phyloP scores from a whole-genome alignment of 1,140 invertebrate genomes.

The Pararge aegeria region DNA sequence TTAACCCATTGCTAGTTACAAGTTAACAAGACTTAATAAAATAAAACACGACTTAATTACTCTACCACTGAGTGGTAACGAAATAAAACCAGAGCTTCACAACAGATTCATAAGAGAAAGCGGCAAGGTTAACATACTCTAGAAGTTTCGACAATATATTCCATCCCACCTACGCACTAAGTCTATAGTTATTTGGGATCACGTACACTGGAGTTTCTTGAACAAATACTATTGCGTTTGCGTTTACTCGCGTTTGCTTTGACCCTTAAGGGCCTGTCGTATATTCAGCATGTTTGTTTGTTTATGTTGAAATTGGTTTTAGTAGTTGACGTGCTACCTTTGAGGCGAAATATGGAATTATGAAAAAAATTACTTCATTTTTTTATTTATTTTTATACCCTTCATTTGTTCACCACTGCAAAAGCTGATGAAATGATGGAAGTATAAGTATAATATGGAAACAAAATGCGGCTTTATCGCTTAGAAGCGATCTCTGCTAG shows the following conservation, averaged over 20 bases:
- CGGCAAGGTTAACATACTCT: conserved; percentile 22
- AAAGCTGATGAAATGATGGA: too few species aligned
- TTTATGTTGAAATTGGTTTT: conserved; percentile 47
- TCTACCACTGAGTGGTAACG: neutral
- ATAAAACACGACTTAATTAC: neutral
- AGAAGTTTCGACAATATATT: conserved; percentile 25
- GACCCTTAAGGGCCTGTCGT: conserved; percentile 55
- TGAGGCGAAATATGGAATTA: too few species aligned
- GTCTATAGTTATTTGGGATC: conserved; percentile 42
- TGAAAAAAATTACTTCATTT: too few species aligned
- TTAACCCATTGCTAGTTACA: too few species aligned
- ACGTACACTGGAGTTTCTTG: conserved; percentile 40
- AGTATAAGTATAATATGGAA: too few species aligned
- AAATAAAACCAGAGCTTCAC: neutral
- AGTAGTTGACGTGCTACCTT: too few species aligned
- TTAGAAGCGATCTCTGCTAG: too few species aligned
- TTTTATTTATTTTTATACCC: too few species aligned
- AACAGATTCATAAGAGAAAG: conserved; percentile 22
- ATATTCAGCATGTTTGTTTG: conserved; percentile 43
- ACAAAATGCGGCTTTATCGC: too few species aligned
- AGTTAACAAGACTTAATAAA: too few species aligned
- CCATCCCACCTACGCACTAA: conserved; percentile 41
- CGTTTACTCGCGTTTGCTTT: conserved; percentile 49
- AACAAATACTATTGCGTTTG: conserved; percentile 50
- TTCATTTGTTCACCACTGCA: too few species aligned